These are phyloP conservation scores for Epiperipatus broadwayi DNA, from an alignment of 2,888 invertebrate species.

Conservation along the genomic window DNA sequence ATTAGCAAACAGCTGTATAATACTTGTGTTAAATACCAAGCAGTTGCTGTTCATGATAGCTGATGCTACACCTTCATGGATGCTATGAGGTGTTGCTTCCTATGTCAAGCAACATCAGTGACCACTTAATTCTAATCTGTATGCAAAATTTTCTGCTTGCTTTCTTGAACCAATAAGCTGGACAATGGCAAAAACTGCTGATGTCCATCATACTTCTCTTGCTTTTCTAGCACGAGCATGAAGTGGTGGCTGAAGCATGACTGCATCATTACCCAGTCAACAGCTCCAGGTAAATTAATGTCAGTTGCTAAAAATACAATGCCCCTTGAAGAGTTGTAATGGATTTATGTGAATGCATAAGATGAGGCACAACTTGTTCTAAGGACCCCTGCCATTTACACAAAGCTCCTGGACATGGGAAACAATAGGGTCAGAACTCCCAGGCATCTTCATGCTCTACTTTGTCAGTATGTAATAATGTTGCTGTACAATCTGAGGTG, in stretches of 20 bases:
- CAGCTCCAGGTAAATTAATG: conserved; percentile 95
- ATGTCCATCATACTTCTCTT: conserved; percentile 89
- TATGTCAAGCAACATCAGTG: too few relatives aligned
- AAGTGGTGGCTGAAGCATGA: conserved; percentile 58
- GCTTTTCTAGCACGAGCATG: conserved; percentile 96
- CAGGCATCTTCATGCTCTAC: conserved; percentile 96
- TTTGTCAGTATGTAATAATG: conserved; percentile 88
- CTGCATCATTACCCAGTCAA: conserved; percentile 99
- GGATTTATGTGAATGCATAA: conserved; percentile 49
- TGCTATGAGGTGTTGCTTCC: too few relatives aligned
- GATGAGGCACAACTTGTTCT: conserved; percentile 94
- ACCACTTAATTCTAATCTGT: conserved; percentile 43
- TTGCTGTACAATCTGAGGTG: conserved; percentile 76
- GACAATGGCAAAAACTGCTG: conserved; percentile 93
- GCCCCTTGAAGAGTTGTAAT: conserved; percentile 47
- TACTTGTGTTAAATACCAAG: too few relatives aligned
- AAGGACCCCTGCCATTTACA: conserved; percentile 98
- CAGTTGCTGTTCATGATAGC: too few relatives aligned
- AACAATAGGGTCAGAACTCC: conserved; percentile 87
- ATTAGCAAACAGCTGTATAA: too few relatives aligned
- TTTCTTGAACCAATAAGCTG: conserved; percentile 95
- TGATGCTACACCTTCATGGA: too few relatives aligned
- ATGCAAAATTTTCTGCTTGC: conserved; percentile 97
- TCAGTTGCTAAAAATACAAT: conserved; percentile 98
- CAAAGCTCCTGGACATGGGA: conserved; percentile 97